A percentile compares a stretch with the other conserved stretches of the same genome.
Conservation (phyloP, 2,113 vertebrate genomes). For the Hypomesus transpacificus region DNA sequence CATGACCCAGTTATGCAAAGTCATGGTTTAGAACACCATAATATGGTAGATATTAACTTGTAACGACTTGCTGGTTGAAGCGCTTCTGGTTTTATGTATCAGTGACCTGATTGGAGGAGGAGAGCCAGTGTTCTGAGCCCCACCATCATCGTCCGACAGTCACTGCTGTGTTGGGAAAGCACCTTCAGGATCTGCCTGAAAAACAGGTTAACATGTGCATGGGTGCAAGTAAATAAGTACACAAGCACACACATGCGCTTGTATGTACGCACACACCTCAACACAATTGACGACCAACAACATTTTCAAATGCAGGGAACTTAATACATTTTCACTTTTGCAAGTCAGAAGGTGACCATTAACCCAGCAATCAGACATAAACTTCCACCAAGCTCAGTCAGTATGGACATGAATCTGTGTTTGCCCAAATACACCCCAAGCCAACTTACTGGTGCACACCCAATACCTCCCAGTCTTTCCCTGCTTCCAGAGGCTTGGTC, state of each 20-base stretch:
- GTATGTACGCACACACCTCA: background rate
- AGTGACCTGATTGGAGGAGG: conserved; percentile 84
- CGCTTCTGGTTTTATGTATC: too few species aligned
- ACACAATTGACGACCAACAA: background rate
- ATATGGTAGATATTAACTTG: too few species aligned
- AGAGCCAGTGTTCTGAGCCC: conserved; percentile 81
- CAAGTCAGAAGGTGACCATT: too few species aligned
- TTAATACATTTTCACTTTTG: too few species aligned
- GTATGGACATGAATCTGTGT: too few species aligned
- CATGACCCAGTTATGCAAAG: too few species aligned
- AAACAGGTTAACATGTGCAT: conserved; percentile 27
- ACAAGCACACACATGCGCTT: background rate
- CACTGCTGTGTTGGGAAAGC: conserved; percentile 72
- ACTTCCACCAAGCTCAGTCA: too few species aligned
- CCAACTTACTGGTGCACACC: conserved; percentile 88
- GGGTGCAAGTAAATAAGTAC: background rate
- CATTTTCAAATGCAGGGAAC: too few species aligned
- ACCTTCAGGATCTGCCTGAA: conserved; percentile 86
- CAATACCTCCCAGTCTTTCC: conserved; percentile 80
- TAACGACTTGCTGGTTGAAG: too few species aligned
- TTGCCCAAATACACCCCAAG: background rate
- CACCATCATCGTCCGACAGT: conserved; percentile 68
- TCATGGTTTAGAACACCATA: too few species aligned
- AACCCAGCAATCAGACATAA: too few species aligned
- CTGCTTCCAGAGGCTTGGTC: conserved; percentile 69